These are phyloP conservation scores for Bilobella aurantiaca DNA, from an alignment of 1,140 invertebrate species.

Conservation along the genomic window DNA sequence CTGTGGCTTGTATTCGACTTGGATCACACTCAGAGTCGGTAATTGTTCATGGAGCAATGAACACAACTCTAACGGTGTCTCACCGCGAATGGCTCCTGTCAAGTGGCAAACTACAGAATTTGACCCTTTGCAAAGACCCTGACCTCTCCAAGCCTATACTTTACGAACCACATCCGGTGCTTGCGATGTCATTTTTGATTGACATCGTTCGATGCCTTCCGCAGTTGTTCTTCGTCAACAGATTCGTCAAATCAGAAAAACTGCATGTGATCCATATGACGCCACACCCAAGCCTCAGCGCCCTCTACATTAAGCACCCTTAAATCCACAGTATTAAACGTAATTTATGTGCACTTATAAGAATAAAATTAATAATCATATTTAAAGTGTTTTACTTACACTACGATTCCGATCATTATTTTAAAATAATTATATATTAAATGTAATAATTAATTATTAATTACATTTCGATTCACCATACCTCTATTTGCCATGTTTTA, in stretches of 20 bases:
- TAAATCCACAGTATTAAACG: too few relatives aligned
- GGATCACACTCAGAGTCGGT: neutral
- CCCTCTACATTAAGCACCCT: conserved; percentile 3
- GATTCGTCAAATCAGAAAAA: conserved; percentile 6
- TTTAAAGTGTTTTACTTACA: too few relatives aligned
- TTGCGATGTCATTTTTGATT: neutral
- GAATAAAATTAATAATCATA: too few relatives aligned
- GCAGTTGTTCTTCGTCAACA: conserved; percentile 2
- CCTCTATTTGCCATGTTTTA: too few relatives aligned
- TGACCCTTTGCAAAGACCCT: neutral
- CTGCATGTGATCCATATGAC: neutral
- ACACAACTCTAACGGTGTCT: too few relatives aligned
- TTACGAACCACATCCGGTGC: neutral
- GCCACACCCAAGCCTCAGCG: neutral
- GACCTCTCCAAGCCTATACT: neutral
- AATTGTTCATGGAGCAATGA: neutral
- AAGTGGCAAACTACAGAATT: neutral
- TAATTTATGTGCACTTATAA: too few relatives aligned
- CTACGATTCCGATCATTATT: too few relatives aligned
- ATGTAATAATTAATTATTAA: too few relatives aligned
- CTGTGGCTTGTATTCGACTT: neutral
- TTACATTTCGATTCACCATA: too few relatives aligned
- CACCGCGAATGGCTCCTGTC: neutral
- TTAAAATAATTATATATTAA: too few relatives aligned
- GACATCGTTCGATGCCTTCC: conserved; percentile 1